Percentiles rank a stretch among this genome's conserved stretches.
Evolutionary conservation across 1,140 invertebrate genomes (phyloP).

Genomic region (Drosophila mojavensis): DNA sequence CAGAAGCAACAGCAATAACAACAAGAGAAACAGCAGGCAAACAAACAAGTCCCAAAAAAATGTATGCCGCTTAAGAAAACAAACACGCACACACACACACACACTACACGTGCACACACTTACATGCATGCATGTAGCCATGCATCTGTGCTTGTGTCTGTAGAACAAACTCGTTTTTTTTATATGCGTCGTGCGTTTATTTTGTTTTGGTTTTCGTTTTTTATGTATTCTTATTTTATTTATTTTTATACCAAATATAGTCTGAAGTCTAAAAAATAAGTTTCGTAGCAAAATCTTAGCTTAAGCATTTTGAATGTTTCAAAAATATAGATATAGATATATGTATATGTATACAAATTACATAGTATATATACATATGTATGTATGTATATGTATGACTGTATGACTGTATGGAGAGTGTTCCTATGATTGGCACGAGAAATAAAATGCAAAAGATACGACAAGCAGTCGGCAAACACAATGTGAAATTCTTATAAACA

Average conservation of each 20-base stretch:
- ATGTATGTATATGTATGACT: not conserved
- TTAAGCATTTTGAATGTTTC: constrained; percentile 30
- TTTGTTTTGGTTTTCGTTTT: constrained; percentile 41
- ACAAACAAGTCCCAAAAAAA: constrained; percentile 42
- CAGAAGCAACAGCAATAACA: not conserved
- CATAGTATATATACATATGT: not conserved
- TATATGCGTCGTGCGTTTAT: constrained; percentile 71
- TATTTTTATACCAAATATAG: constrained; percentile 30
- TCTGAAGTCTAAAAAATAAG: constrained; percentile 53
- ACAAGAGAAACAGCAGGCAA: constrained; percentile 17
- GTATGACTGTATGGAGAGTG: not conserved
- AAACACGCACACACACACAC: constrained; percentile 8
- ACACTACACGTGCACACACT: too few relatives aligned
- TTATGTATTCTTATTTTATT: constrained; percentile 18
- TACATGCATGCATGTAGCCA: not conserved
- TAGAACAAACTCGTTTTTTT: constrained; percentile 70
- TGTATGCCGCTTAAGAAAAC: constrained; percentile 36
- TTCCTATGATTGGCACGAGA: constrained; percentile 18
- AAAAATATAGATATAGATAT: not conserved
- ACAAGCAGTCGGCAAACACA: constrained; percentile 8
- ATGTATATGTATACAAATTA: not conserved
- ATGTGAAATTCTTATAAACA: constrained; percentile 5
- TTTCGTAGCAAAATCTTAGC: constrained; percentile 38
- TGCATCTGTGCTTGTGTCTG: constrained; percentile 16
- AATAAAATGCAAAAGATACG: constrained; percentile 23